phyloP scores from a whole-genome alignment of 2,113 vertebrate species.

The Psilopsiagon aymara region DNA sequence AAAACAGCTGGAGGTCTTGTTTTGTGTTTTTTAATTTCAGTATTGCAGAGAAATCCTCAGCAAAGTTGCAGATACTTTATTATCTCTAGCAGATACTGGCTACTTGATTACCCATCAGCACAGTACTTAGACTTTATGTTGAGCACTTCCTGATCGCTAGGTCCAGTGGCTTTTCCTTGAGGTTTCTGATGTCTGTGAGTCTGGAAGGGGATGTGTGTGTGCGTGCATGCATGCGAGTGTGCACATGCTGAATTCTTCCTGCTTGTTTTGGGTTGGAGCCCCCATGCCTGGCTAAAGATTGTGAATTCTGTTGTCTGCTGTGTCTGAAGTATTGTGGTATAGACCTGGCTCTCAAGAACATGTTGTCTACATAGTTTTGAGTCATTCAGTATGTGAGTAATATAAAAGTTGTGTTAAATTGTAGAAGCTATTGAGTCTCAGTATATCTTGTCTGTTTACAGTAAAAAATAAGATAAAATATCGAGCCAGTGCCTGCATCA shows the following conservation, averaged over 20 bases:
- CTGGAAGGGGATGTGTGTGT: rapidly evolving
- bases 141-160: background rate
- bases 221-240: background rate
- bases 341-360: background rate
- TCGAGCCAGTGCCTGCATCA: conserved; percentile 87
- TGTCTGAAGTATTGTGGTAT: background rate
- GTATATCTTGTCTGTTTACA: conserved; percentile 61
- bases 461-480: conserved; percentile 98
- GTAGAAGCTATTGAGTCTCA: background rate
- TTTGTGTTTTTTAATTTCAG: background rate
- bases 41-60: background rate
- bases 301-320: background rate
- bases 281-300: background rate
- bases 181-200: background rate
- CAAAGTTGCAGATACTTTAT: background rate
- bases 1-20: background rate
- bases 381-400: background rate
- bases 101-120: background rate
- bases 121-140: background rate
- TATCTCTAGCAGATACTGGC: background rate
- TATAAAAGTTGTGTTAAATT: background rate
- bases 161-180: background rate
- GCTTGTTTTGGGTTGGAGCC: background rate
- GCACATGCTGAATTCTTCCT: rapidly evolving
- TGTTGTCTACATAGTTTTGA: background rate